Percentiles rank a stretch among this genome's conserved stretches.
Conservation (phyloP, 2,113 vertebrate genomes). For the Oxyruncus cristatus region DNA sequence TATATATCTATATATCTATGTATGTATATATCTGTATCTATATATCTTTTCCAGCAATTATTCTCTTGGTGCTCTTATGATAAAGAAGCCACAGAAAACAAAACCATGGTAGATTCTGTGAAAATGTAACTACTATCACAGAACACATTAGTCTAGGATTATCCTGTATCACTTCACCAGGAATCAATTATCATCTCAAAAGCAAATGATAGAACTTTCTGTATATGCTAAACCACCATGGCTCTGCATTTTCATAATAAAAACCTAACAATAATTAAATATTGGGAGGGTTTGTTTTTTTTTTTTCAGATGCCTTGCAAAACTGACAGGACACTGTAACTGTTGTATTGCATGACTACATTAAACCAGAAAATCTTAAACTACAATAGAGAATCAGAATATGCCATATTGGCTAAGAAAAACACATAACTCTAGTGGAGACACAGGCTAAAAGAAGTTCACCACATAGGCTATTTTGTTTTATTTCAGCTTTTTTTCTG, state of each 20-base stretch:
- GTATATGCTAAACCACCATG: background rate
- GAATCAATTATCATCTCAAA: background rate
- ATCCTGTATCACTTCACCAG: background rate
- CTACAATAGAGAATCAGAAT: background rate
- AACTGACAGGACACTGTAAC: background rate
- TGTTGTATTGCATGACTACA: background rate
- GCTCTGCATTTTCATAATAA: background rate
- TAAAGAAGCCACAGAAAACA: background rate
- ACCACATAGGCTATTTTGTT: background rate
- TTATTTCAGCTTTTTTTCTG: background rate
- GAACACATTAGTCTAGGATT: background rate
- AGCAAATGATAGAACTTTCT: background rate
- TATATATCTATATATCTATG: too few species aligned
- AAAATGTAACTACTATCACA: background rate
- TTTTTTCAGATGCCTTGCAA: background rate
- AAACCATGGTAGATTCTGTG: background rate
- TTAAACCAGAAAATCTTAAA: background rate
- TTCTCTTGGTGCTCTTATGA: background rate
- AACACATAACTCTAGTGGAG: background rate
- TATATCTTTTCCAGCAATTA: background rate
- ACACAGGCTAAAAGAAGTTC: background rate
- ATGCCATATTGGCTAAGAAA: background rate
- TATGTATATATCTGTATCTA: too few species aligned
- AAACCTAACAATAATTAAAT: background rate
- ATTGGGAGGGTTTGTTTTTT: accelerated